phyloP scores from a whole-genome alignment of 2,888 invertebrate species.

The Meteorus cinctellus region DNA sequence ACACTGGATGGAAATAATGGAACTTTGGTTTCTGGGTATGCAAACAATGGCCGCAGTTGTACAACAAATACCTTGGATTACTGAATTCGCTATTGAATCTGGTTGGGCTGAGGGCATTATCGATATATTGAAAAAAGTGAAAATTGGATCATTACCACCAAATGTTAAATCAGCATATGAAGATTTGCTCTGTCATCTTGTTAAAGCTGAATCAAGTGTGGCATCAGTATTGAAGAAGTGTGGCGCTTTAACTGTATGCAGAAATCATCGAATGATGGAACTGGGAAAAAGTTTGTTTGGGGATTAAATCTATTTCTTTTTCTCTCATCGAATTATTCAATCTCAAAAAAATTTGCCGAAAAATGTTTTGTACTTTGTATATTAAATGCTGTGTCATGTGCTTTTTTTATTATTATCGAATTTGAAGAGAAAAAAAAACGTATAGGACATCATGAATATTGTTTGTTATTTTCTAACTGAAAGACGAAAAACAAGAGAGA shows the following conservation, averaged over 20 bases:
- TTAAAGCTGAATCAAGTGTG: slow-evolving; percentile 86
- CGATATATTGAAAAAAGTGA: slow-evolving; percentile 86
- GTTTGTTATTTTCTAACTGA: background rate
- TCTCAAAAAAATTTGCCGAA: background rate
- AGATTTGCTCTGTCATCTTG: slow-evolving; percentile 89
- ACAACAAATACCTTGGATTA: slow-evolving; percentile 89
- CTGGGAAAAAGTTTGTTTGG: slow-evolving; percentile 91
- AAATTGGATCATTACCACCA: slow-evolving; percentile 85
- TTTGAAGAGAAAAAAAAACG: background rate
- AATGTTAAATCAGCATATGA: slow-evolving; percentile 93
- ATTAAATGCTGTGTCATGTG: slow-evolving; percentile 7
- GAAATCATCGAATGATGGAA: slow-evolving; percentile 92
- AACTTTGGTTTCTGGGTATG: slow-evolving; percentile 95
- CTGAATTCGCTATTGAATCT: slow-evolving; percentile 92
- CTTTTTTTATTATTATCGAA: background rate
- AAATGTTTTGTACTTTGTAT: slow-evolving; percentile 20
- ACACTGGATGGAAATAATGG: slow-evolving; percentile 91
- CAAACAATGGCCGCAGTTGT: slow-evolving; percentile 91
- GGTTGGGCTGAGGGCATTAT: slow-evolving; percentile 95
- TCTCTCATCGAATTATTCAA: background rate
- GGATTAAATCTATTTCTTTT: slow-evolving; percentile 77
- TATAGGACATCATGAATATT: background rate
- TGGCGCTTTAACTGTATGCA: slow-evolving; percentile 87
- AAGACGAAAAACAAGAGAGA: background rate
- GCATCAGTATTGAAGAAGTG: slow-evolving; percentile 85